These are phyloP conservation scores for Porites evermanni DNA, from an alignment of 92 coral and sea anemone genomes.

Conservation along the genomic window DNA sequence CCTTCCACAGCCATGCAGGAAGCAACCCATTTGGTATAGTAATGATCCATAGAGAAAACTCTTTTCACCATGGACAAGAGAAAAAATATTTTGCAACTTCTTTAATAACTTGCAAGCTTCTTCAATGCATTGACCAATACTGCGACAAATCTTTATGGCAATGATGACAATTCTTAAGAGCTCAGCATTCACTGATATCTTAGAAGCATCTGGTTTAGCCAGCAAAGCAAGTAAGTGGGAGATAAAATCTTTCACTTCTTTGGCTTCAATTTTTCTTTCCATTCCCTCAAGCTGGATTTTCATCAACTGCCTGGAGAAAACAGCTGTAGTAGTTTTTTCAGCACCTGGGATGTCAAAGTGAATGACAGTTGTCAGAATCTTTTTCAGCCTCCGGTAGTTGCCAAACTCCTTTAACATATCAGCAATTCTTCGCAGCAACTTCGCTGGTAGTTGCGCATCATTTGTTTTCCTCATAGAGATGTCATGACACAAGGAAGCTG, in stretches of 20 bases:
- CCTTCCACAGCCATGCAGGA: slow-evolving; percentile 6
- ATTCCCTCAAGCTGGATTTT: neutral
- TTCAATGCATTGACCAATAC: neutral
- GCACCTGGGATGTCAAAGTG: neutral
- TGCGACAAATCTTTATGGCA: neutral
- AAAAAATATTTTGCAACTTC: neutral
- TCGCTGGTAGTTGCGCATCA: neutral
- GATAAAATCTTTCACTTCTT: slow-evolving; percentile 3
- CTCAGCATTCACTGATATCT: slow-evolving; percentile 1
- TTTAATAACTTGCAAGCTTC: slow-evolving; percentile 10
- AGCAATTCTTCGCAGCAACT: slow-evolving; percentile 16
- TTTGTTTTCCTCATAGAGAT: slow-evolving; percentile 14
- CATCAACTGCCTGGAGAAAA: slow-evolving; percentile 2
- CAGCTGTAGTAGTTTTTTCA: neutral
- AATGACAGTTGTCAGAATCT: neutral
- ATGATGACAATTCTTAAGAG: neutral
- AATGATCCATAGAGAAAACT: slow-evolving; percentile 12
- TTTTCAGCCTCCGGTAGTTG: neutral
- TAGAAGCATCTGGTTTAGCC: neutral
- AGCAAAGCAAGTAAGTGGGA: neutral
- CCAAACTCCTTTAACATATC: neutral
- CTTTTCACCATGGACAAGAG: neutral
- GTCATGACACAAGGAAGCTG: slow-evolving; percentile 21
- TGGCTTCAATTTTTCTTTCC: neutral
- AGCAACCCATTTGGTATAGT: slow-evolving; percentile 13